Evolutionary conservation across 2,113 vertebrate species (phyloP).

Genomic region (Recurvirostra avosetta): DNA sequence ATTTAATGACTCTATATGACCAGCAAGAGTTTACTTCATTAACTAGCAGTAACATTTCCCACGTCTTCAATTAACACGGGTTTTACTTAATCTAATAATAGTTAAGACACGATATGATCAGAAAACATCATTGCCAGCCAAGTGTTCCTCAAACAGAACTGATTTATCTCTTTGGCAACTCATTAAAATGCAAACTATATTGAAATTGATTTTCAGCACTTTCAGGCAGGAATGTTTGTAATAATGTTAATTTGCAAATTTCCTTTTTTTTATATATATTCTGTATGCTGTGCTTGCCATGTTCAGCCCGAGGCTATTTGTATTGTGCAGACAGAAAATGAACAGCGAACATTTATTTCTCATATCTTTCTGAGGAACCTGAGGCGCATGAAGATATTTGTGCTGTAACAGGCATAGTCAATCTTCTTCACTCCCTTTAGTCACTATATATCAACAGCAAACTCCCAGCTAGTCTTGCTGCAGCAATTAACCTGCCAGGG

Average conservation of each 20-base stretch:
- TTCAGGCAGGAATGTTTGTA: conserved; percentile 76
- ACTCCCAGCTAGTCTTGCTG: conserved; percentile 73
- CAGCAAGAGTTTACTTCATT: conserved; percentile 58
- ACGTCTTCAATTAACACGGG: conserved; percentile 69
- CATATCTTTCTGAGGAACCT: conserved; percentile 79
- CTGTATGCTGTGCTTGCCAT: conserved; percentile 57
- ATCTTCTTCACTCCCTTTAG: conserved; percentile 76
- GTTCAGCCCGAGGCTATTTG: conserved; percentile 79
- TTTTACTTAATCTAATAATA: conserved; percentile 69
- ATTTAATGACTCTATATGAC: conserved; percentile 10
- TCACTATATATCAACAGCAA: conserved; percentile 76
- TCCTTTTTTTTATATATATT: conserved; percentile 37
- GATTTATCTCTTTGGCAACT: conserved; percentile 73
- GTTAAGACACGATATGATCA: conserved; percentile 62
- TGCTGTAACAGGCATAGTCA: conserved; percentile 77
- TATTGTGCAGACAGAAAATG: conserved; percentile 81
- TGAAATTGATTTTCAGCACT: conserved; percentile 79
- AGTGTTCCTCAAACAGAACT: conserved; percentile 62
- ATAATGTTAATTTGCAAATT: conserved; percentile 80
- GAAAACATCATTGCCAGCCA: conserved; percentile 64
- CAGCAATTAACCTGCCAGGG: conserved; percentile 82
- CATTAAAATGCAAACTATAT: conserved; percentile 82
- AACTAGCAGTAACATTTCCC: conserved; percentile 61
- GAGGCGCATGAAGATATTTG: conserved; percentile 81
- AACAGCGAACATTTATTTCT: conserved; percentile 81